These are phyloP conservation scores for Metaphire vulgaris DNA, from an alignment of 1,140 invertebrate species.

Conservation along the genomic window DNA sequence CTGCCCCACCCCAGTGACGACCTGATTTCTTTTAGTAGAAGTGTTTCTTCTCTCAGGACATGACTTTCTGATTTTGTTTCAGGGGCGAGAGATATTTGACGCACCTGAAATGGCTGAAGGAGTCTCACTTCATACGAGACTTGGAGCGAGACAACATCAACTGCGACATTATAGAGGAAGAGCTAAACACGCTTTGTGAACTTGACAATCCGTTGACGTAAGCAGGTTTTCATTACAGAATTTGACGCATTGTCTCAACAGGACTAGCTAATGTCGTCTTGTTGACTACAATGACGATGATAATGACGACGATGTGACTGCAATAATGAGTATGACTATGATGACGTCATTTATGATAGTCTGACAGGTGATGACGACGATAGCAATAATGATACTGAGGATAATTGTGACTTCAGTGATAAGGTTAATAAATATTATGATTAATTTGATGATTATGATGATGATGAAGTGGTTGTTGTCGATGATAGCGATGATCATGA, in stretches of 20 bases:
- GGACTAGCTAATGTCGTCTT: background rate
- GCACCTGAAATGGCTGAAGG: conserved; percentile 16
- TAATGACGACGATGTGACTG: background rate
- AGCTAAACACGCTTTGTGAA: background rate
- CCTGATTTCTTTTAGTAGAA: too few species aligned
- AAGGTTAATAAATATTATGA: conserved; percentile 9
- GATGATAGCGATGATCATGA: too few species aligned
- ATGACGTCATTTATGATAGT: background rate
- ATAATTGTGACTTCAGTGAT: background rate
- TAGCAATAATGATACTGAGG: background rate
- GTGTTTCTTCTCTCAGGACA: too few species aligned
- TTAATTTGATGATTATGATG: background rate
- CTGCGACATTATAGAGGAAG: conserved; percentile 9
- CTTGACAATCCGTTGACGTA: conserved; percentile 15
- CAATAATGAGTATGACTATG: background rate
- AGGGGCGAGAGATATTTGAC: background rate
- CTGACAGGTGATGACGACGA: background rate
- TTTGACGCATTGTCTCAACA: too few species aligned
- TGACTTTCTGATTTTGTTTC: too few species aligned
- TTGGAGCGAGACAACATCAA: conserved; percentile 8
- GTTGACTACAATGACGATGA: background rate
- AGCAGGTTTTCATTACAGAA: background rate
- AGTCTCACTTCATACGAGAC: background rate
- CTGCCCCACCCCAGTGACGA: too few species aligned
- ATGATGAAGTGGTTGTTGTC: background rate